A percentile compares a stretch with the other conserved stretches of the same genome.
These are phyloP conservation scores for Epinephelus malabaricus DNA, from an alignment of 2,797 vertebrate genomes.

Conservation along the genomic window DNA sequence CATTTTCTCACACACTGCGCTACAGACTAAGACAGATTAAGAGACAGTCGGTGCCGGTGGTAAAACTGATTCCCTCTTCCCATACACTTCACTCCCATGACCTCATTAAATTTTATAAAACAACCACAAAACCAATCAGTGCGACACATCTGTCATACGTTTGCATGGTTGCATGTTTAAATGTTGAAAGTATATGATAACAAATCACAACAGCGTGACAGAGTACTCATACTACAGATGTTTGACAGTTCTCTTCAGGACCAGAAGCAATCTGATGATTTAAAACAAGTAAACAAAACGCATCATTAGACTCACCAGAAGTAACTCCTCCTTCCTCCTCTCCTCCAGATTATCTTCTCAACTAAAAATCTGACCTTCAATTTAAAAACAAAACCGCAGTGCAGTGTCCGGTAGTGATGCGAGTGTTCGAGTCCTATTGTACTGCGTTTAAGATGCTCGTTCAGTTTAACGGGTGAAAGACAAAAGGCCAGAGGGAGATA, in stretches of 20 bases:
- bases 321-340: not conserved
- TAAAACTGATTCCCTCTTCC: not conserved
- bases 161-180: not conserved
- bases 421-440: not conserved
- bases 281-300: not conserved
- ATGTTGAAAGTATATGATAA: not conserved
- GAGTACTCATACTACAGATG: not conserved
- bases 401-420: not conserved
- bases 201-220: not conserved
- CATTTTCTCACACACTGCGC: not conserved
- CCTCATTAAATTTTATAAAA: not conserved
- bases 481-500: conserved; percentile 15
- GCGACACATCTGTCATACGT: not conserved
- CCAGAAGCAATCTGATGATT: not conserved
- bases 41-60: not conserved
- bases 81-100: not conserved
- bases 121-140: not conserved
- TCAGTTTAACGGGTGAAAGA: not conserved
- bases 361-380: conserved; percentile 14
- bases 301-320: conserved; percentile 61
- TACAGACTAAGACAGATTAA: not conserved
- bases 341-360: conserved; percentile 8
- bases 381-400: conserved; percentile 3
- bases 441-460: not conserved
- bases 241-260: not conserved